Base-by-base conservation (phyloP, 1,140 invertebrate genomes). In the Drosophila ananassae region DNA sequence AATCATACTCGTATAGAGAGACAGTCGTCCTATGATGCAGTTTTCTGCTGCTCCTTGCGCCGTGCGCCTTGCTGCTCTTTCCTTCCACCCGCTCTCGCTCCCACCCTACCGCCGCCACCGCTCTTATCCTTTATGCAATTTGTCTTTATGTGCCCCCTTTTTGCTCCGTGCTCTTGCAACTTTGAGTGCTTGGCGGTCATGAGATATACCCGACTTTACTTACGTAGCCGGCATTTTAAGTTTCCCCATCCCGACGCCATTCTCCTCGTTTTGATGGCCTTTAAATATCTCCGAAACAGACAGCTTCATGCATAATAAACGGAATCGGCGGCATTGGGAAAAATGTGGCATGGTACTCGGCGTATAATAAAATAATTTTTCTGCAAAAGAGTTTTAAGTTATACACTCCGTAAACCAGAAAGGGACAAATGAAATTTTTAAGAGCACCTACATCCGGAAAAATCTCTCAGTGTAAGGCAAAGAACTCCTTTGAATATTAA, bases 101-200 rank as follows among this genome's bases (percentile, higher is more conserved):
- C 25, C 5, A 5, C 25, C 5, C 25, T 6, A 28, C 25, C 5
- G 7, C 25, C 7, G 12, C 12, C 34, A 21, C 64, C 44, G 60
- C 32, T 58, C 54, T 76, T 80, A 76, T 80, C 77, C 77, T 73
- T 69, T 84, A 67, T 84, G 79, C 79, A 82, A 78, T 78, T 81
- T 82, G 69, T 81, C 74, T 73, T 77, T 64, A 63, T 78, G 68
- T 48, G 41, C 57, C 71, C 54, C 54, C 47, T 55, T 60, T 72
- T 73, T 62, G 39, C 55, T 61, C 53, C 59, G 54, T 41, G 66
- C 30, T 10, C 55, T 44, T 47, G 50, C 57, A 62, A 55, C 71
- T 59, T 82, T 34, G 63, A 74, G 75, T 75, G 56, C 37, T 67
- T 83, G 79, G 61, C 64, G 60, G 63, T 56, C 59, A 64, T 64